Evolutionary conservation across 2,888 invertebrate genomes (phyloP).

Genomic region (Drosophila quinaria): DNA sequence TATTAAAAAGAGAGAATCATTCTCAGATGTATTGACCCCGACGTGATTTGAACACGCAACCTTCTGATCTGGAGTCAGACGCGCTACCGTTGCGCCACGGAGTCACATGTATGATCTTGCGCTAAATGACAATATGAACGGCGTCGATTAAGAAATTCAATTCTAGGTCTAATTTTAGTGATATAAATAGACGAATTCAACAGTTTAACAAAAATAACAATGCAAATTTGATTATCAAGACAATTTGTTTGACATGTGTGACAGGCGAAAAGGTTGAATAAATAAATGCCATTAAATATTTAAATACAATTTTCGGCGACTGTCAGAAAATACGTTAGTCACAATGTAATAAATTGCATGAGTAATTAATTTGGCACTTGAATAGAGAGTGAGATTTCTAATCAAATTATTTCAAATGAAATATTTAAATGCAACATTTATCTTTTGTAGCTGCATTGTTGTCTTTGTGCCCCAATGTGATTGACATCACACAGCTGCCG

Average conservation of each 20-base stretch:
- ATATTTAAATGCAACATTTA: slow-evolving; percentile 59
- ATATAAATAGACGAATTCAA: slow-evolving; percentile 5
- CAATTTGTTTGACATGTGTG: slow-evolving; percentile 32
- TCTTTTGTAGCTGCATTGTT: slow-evolving; percentile 57
- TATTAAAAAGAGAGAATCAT: slow-evolving; percentile 4
- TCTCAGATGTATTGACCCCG: slow-evolving; percentile 47
- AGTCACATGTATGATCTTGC: slow-evolving; percentile 54
- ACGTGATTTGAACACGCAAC: slow-evolving; percentile 74
- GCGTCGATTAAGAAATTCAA: background rate
- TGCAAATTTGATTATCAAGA: background rate
- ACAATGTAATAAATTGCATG: slow-evolving; percentile 38
- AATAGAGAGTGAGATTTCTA: slow-evolving; percentile 12
- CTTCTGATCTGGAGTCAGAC: slow-evolving; percentile 74
- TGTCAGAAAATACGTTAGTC: slow-evolving; percentile 64
- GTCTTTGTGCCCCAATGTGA: slow-evolving; percentile 41
- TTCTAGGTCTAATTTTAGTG: background rate
- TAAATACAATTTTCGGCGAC: slow-evolving; percentile 61
- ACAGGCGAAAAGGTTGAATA: slow-evolving; percentile 15
- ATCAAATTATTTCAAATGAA: slow-evolving; percentile 60
- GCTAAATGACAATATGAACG: slow-evolving; percentile 11
- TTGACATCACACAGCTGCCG: slow-evolving; percentile 71
- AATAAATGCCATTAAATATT: slow-evolving; percentile 43
- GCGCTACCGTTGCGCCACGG: slow-evolving; percentile 74
- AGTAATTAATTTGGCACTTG: slow-evolving; percentile 51
- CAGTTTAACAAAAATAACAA: slow-evolving; percentile 17